Evolutionary conservation across 2,888 invertebrate genomes (phyloP).

Genomic region (Lycophotia porphyrea): DNA sequence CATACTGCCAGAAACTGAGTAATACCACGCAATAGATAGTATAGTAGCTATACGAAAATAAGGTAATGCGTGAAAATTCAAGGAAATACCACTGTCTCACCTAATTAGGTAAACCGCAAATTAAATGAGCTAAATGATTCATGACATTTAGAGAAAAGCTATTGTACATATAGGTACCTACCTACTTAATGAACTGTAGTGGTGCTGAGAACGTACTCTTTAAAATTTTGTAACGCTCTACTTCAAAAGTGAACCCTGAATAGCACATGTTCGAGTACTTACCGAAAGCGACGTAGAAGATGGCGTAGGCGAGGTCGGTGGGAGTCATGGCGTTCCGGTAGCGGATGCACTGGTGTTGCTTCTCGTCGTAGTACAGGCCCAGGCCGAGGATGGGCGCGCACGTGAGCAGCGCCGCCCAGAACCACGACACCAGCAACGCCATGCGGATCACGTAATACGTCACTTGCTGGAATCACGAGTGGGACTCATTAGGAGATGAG

Average conservation of each 20-base stretch:
- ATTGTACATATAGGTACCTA: not conserved
- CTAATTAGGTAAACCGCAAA: constrained; percentile 22
- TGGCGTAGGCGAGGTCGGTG: constrained; percentile 93
- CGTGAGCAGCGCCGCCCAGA: constrained; percentile 92
- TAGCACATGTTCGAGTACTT: constrained; percentile 70
- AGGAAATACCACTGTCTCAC: constrained; percentile 6
- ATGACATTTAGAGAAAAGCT: not conserved
- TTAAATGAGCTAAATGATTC: not conserved
- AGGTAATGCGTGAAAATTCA: constrained; percentile 3
- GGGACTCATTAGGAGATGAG: not conserved
- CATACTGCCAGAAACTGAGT: constrained; percentile 28
- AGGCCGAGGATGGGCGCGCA: constrained; percentile 94
- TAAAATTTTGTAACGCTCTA: not conserved
- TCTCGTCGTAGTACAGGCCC: constrained; percentile 92
- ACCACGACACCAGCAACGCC: constrained; percentile 93
- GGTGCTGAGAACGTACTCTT: not conserved
- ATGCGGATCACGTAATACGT: constrained; percentile 94
- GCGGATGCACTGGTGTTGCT: constrained; percentile 90
- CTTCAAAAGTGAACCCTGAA: not conserved
- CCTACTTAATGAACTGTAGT: not conserved
- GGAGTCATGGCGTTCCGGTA: constrained; percentile 93
- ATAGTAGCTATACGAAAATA: not conserved
- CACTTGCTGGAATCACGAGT: constrained; percentile 92
- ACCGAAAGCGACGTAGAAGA: constrained; percentile 94
- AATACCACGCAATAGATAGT: not conserved